Evolutionary conservation across 2,797 vertebrate species (phyloP).

Genomic region (Chelonia mydas): DNA sequence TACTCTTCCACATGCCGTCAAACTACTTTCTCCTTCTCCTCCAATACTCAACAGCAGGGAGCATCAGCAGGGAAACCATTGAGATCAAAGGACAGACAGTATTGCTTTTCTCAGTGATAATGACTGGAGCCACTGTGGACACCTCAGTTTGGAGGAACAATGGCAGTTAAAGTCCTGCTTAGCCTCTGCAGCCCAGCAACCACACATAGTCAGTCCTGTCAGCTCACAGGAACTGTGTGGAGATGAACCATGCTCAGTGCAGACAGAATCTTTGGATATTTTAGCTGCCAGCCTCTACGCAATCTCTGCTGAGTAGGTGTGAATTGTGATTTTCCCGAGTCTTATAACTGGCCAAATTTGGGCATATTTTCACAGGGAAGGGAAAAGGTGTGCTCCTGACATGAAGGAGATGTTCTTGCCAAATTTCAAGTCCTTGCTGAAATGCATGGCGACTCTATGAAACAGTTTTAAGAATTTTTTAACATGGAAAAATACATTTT

Average conservation of each 20-base stretch:
- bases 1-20: not conserved
- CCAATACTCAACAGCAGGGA: too few relatives aligned
- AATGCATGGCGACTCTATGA: not conserved
- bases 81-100: not conserved
- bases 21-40: not conserved
- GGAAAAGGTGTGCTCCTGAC: not conserved
- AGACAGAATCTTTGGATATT: not conserved
- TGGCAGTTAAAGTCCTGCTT: not conserved
- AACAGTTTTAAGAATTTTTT: not conserved
- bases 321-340: not conserved
- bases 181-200: too few relatives aligned
- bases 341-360: not conserved
- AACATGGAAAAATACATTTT: not conserved
- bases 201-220: not conserved
- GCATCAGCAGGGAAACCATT: not conserved
- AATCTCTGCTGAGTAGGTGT: not conserved
- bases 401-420: not conserved
- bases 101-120: not conserved
- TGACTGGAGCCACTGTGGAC: not conserved
- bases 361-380: not conserved
- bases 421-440: not conserved
- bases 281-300: not conserved
- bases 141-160: too few relatives aligned
- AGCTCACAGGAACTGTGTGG: not conserved
- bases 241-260: not conserved